Base-by-base conservation (phyloP, 2,113 vertebrate genomes). In the Corynorhinus townsendii region DNA sequence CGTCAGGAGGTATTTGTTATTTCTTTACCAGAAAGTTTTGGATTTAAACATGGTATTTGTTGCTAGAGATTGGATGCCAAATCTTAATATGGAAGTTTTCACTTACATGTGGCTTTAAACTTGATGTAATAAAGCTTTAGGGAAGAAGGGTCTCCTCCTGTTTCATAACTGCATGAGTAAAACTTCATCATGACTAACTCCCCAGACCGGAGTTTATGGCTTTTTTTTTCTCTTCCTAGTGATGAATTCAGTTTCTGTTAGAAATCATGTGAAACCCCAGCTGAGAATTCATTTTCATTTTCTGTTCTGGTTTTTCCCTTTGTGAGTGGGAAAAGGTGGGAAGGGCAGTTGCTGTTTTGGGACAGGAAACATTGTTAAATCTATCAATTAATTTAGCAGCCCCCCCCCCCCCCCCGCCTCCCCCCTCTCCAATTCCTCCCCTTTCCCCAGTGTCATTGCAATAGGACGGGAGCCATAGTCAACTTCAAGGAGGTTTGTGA, bases 31-130 rank as follows among this genome's bases (percentile, higher is more conserved):
- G 35, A 56, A 90, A 68, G 20, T 26, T 89, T 91, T 89, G 66
- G 38, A 66, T 93, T 95, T 95, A 88, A 84, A 89, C 24, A 76
- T 5, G n/a, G 12, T 33, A 9, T 73, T 85, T 64, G 76, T 90
- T 94, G 94, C 85, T 85, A 93, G 79, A 22, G 64, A 79, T 62
- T 94, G 91, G 83, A 89, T 73, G 71, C 66, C 81, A 91, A 11
- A 92, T 77, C 54, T 93, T 35, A 80, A 2, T 33, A 33, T 93
- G 73, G 84, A 83, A 90, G 85, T 75, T 86, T 93, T 86, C 30
- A 62, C 52, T 95, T 96, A 85, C 79, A 45, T 76, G 11, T 72
- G 92, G 17, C 35, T 77, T 1, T 93, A 86, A 95, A 84, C 11
- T 40, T 89, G 14, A 19, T 62, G 28, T 56, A 64, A 71, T 97